Percentiles rank a stretch among this genome's conserved stretches.
Conservation (phyloP, 92 coral and sea anemone species). For the Phenganax marumi region DNA sequence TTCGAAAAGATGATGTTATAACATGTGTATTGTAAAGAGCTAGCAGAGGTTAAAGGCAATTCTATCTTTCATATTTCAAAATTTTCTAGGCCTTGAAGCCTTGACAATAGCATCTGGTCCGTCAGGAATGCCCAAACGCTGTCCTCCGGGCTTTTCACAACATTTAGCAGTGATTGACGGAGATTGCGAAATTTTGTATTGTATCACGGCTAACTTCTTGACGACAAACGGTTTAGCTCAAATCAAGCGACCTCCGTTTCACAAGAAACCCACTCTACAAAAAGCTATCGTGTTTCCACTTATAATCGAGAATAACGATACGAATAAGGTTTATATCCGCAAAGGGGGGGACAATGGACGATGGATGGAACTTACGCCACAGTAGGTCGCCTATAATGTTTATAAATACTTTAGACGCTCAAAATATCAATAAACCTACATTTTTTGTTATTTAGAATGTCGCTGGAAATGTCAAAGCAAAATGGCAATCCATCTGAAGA, state of each 20-base stretch:
- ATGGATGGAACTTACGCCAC: constrained; percentile 19
- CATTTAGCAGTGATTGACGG: constrained; percentile 82
- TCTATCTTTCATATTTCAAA: background rate
- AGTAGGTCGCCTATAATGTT: background rate
- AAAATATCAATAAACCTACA: no score
- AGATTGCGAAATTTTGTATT: constrained; percentile 82
- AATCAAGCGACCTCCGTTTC: constrained; percentile 87
- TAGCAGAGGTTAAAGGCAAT: no score
- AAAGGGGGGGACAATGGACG: background rate
- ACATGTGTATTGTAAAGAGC: no score
- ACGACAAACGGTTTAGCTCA: constrained; percentile 67
- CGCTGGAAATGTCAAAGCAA: background rate
- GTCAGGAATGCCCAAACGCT: constrained; percentile 72
- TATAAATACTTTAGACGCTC: no score
- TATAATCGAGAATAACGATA: constrained; percentile 65
- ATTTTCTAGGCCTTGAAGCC: background rate
- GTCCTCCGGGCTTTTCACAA: constrained; percentile 86
- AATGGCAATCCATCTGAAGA: background rate
- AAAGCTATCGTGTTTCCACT: constrained; percentile 71
- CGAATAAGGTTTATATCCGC: constrained; percentile 52
- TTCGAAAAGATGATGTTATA: no score
- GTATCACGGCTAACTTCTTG: constrained; percentile 67
- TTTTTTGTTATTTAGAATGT: background rate
- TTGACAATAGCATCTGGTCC: constrained; percentile 45
- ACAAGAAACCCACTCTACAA: constrained; percentile 58